Conservation (phyloP, 2,113 vertebrate genomes). For the Rhinopithecus roxellana region DNA sequence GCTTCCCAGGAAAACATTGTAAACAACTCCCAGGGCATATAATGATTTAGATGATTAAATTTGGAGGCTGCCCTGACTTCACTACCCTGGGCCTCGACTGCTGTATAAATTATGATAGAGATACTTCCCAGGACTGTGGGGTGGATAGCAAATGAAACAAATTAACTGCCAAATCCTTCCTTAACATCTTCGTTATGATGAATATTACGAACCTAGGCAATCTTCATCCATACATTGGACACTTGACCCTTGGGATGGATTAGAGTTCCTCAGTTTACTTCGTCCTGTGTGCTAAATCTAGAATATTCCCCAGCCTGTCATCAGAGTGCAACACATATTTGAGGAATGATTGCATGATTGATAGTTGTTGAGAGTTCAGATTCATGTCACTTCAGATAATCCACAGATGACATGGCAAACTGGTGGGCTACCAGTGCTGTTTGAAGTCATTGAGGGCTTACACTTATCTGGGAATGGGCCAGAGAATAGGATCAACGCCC, state of each 20-base stretch:
- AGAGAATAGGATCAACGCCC: background rate
- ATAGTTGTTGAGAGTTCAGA: background rate
- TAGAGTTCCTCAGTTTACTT: background rate
- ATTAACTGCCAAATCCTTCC: background rate
- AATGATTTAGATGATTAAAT: background rate
- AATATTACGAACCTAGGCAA: background rate
- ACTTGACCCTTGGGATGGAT: background rate
- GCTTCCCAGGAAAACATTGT: background rate
- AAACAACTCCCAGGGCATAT: background rate
- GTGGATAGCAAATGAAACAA: background rate
- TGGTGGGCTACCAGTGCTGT: background rate
- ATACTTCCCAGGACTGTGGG: background rate
- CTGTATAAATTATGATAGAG: background rate
- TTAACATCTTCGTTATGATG: background rate
- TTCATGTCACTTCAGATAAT: background rate
- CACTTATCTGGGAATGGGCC: background rate
- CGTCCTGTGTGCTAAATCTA: background rate
- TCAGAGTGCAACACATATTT: background rate
- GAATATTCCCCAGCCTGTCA: fast-evolving
- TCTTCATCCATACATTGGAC: background rate
- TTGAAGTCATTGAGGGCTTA: background rate
- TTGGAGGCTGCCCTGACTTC: background rate
- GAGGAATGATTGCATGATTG: background rate
- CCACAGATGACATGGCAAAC: background rate
- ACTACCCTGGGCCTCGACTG: background rate